Conservation (phyloP, 2,797 vertebrate species). For the Gadopsis bispinosus region DNA sequence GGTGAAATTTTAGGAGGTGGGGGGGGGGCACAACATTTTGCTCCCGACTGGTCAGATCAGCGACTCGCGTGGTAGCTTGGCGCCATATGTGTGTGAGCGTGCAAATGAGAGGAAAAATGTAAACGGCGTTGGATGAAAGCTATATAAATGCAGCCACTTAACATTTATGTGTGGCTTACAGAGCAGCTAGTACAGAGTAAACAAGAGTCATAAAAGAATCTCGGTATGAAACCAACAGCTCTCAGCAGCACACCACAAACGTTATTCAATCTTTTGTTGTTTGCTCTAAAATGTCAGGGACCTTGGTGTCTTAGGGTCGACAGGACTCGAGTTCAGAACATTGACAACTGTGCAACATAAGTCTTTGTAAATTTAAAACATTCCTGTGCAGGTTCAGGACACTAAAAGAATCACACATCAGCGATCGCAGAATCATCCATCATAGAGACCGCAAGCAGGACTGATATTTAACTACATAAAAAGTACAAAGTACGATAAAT, state of each 20-base stretch:
- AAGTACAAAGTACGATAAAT: slow-evolving; percentile 22
- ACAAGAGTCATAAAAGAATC: slow-evolving; percentile 8
- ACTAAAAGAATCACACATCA: too few species aligned
- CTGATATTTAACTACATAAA: slow-evolving; percentile 1
- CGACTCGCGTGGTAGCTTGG: too few species aligned
- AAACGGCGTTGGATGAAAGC: background rate
- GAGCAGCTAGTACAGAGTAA: background rate
- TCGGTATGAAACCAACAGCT: slow-evolving; percentile 11
- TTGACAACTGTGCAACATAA: background rate
- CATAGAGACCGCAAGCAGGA: background rate
- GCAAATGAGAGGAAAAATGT: background rate
- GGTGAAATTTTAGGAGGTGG: background rate
- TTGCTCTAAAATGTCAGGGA: slow-evolving; percentile 45
- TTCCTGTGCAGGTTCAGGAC: too few species aligned
- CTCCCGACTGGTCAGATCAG: background rate
- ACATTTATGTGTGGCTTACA: slow-evolving; percentile 4
- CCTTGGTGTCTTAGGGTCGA: slow-evolving; percentile 46
- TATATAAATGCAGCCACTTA: slow-evolving; percentile 2
- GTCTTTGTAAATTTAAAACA: background rate
- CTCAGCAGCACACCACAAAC: slow-evolving; percentile 5
- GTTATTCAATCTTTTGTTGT: slow-evolving; percentile 22
- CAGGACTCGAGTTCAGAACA: slow-evolving; percentile 30
- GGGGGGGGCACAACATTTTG: too few species aligned
- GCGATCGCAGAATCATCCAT: background rate
- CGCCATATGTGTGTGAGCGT: background rate